Evolutionary conservation across 2,797 vertebrate genomes (phyloP), one percentile per base, ranked within the genome.

Genomic region (Toxotes lorentzi): DNA sequence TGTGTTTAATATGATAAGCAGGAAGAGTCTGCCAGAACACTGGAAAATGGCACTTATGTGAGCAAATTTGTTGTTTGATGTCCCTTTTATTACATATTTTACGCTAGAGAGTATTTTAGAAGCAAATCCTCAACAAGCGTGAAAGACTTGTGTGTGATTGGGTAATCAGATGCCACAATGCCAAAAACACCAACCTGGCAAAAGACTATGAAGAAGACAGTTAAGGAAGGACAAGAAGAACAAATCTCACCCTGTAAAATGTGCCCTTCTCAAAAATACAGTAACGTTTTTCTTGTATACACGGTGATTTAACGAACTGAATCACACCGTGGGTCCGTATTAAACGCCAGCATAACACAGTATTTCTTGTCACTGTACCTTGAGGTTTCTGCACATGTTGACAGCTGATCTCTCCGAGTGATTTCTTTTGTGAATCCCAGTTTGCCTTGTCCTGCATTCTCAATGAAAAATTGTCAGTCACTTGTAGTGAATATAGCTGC

Each of bases 321-420:
- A 40, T 19, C 13, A 38, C 24, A 65, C 21, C 17, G 27, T 30
- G 27, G 13, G 12, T 59, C 16, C 13, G 9, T 21, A 27, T 11
- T 12, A 0, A 27, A 12, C 7, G 40, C 11, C 7, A 57, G 21
- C 3, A 0, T 40, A 0, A 27, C 14, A 59, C 27, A 40, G 57
- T n/a, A 9, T 38, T 58, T 56, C 4, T 34, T n/a, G 27, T 51
- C 47, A 79, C 64, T 53, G 16, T 91, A 93, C 93, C 93, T 90
- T 74, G 32, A 77, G 30, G 51, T 40, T n/a, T 53, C 12, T 21
- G 51, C 12, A 11, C 43, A 23, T 43, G 27, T 35, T 57, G 65
- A 47, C 74, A 64, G 17, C 21, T 58, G 76, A 75, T 70, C 74
- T 54, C 47, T 27, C 65, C 78, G 34, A 12, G 17, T 40, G 73